Evolutionary conservation across 2,113 vertebrate genomes (phyloP).

Genomic region (Corythornis cristatus): DNA sequence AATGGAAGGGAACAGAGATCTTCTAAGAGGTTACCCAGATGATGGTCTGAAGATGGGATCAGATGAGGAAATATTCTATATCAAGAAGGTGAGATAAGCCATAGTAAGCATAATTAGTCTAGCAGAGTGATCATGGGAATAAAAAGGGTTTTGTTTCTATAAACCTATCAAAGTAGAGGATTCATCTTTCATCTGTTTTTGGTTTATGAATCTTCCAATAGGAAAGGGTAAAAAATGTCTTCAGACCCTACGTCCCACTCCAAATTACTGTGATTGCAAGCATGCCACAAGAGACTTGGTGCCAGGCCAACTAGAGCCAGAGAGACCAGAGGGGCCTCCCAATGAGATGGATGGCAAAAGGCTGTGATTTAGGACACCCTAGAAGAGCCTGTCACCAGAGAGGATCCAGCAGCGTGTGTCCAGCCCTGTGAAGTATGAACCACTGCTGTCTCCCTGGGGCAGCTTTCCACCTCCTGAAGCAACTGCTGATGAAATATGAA

Average conservation of each 20-base stretch:
- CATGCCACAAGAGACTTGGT: accelerated
- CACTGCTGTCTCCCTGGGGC: accelerated
- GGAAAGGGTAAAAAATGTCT: background rate
- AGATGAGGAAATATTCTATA: background rate
- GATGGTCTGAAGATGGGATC: background rate
- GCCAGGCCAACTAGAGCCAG: background rate
- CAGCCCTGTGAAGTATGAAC: background rate
- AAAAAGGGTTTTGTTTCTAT: background rate
- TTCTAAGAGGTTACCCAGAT: accelerated
- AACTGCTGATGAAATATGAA: background rate
- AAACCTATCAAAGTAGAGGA: background rate
- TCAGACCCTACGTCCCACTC: background rate
- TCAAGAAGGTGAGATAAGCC: background rate
- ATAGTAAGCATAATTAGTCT: background rate
- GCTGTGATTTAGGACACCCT: background rate
- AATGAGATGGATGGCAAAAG: too few relatives aligned
- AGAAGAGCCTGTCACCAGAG: background rate
- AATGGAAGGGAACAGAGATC: background rate
- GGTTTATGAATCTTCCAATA: background rate
- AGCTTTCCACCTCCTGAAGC: background rate
- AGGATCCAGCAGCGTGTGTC: background rate
- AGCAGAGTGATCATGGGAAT: background rate
- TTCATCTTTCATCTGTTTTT: background rate
- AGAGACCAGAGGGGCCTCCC: background rate
- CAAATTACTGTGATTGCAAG: background rate